Percentiles rank a stretch among this genome's conserved stretches.
These are phyloP conservation scores for Suncus etruscus DNA, from an alignment of 2,113 vertebrate species.

Conservation along the genomic window DNA sequence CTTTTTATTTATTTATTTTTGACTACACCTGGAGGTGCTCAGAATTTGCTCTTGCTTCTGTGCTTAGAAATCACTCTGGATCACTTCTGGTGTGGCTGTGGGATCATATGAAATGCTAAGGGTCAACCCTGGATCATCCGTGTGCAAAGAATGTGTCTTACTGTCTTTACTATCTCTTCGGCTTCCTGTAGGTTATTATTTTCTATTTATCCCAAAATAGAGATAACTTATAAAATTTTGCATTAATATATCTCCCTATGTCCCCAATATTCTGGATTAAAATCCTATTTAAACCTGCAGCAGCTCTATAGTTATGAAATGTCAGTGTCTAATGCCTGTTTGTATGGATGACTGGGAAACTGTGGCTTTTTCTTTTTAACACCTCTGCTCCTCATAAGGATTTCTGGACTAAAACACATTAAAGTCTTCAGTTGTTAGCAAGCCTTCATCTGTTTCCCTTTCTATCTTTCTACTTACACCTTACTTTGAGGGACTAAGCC, in stretches of 20 bases:
- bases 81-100: too few species aligned
- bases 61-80: too few species aligned
- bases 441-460: background rate
- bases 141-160: too few species aligned
- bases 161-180: too few species aligned
- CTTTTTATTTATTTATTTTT: constrained; percentile 24
- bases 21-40: too few species aligned
- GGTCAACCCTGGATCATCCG: too few species aligned
- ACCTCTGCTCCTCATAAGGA: background rate
- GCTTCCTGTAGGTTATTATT: background rate
- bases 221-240: background rate
- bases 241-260: constrained; percentile 31
- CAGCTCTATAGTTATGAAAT: background rate
- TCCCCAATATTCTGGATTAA: constrained; percentile 10
- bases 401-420: background rate
- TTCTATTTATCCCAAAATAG: background rate
- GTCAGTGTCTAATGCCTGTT: too few species aligned
- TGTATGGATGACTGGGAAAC: background rate
- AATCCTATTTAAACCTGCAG: background rate
- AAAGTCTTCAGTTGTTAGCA: background rate
- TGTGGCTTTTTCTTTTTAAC: too few species aligned
- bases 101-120: too few species aligned
- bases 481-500: background rate
- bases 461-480: background rate
- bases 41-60: too few species aligned